Evolutionary conservation across 2,888 invertebrate species (phyloP).

Genomic region (Hydropsyche betteni): DNA sequence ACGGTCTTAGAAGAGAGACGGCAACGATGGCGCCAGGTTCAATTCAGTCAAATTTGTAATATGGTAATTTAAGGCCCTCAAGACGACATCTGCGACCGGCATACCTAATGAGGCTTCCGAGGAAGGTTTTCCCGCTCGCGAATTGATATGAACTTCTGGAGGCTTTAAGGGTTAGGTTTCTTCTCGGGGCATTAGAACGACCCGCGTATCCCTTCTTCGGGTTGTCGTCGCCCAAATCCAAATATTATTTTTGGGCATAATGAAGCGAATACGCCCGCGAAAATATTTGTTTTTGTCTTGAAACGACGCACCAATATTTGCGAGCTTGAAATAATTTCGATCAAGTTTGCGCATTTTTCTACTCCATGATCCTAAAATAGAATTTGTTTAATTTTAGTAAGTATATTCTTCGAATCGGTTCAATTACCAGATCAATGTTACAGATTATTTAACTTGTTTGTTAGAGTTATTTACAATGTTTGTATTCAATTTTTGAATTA

Average conservation of each 20-base stretch:
- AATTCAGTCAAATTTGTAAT: constrained; percentile 44
- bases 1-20: constrained; percentile 4
- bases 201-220: not conserved
- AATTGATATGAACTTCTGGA: constrained; percentile 33
- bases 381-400: no score
- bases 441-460: no score
- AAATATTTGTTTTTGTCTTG: constrained; percentile 27
- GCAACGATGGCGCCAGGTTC: constrained; percentile 32
- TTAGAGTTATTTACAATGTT: no score
- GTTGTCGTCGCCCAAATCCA: not conserved
- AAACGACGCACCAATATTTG: constrained; percentile 17
- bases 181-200: constrained; percentile 21
- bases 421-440: no score
- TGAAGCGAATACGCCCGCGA: constrained; percentile 12
- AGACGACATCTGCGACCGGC: constrained; percentile 43
- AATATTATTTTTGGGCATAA: constrained; percentile 33
- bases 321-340: not conserved
- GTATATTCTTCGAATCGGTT: no score
- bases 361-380: no score
- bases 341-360: no score
- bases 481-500: no score
- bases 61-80: constrained; percentile 43
- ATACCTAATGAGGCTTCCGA: constrained; percentile 39
- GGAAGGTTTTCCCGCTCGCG: constrained; percentile 1
- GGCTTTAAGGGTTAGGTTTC: not conserved